Base-by-base conservation (phyloP, 2,113 vertebrate species). In the Panthera tigris region DNA sequence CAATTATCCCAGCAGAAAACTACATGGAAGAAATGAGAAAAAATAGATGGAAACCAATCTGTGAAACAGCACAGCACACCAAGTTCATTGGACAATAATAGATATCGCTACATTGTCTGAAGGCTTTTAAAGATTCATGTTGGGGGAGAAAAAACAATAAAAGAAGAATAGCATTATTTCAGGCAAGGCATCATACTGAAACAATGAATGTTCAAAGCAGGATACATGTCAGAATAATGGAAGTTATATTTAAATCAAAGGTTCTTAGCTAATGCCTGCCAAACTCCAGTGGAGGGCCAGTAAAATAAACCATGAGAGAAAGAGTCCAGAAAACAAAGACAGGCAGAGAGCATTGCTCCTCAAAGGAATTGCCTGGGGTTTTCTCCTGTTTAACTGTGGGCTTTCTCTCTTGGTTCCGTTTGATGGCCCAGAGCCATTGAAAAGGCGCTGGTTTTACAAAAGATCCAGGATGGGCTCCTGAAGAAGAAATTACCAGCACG, bases 1-100 rank as follows among this genome's bases (percentile, higher is more conserved):
- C 63, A 14, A 41, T 96, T 87, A 63, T 41, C 33, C 86, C 88
- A 23, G 41, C 71, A 93, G 78, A 69, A 93, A 96, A 61, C 33
- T 29, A 1, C 41, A 19, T 0, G 36, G 50, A 29, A 81, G 98
- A 50, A 71, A 73, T 86, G 29, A 84, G 48, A 91, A 81, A 78
- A 95, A 97, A 95, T 48, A 36, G 83, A 97, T n/a, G 95, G 89
- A 89, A 96, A 97, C 89, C 80, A 91, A 23, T 52, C 65, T 95
- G 89, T 88, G 80, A 92, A 97, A 95, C 78, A 61, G n/a, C 79
- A 93, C 0, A 91, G 52, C 96, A 93, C 80, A 27, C 71, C 66
- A 21, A 50, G 41, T 61, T 15, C 57, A 78, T 1, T 52, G 81
- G 55, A 55, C 5, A 12, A 76, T 63, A 88, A 0, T 0, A 97